Evolutionary conservation across 2,888 invertebrate species (phyloP).

Genomic region (Pristionchus entomophagus): DNA sequence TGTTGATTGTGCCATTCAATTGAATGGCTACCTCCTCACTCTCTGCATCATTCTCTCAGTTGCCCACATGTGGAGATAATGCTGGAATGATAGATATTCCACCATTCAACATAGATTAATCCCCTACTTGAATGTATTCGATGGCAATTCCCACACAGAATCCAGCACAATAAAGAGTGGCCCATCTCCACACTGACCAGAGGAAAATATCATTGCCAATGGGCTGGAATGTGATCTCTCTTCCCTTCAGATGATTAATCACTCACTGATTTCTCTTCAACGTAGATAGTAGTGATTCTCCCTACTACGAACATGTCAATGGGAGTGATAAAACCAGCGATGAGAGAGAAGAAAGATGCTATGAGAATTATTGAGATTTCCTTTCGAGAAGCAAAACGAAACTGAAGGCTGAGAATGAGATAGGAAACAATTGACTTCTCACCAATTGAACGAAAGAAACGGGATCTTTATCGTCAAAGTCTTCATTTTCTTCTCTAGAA

Average conservation of each 20-base stretch:
- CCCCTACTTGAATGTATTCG: background rate
- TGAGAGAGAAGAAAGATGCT: background rate
- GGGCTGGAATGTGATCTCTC: background rate
- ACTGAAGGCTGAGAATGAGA: background rate
- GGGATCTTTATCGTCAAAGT: background rate
- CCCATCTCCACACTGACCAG: conserved; percentile 8
- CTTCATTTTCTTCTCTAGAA: background rate
- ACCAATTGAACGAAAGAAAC: conserved; percentile 9
- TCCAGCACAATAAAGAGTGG: background rate
- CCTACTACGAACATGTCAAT: conserved; percentile 14
- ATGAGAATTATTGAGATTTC: background rate
- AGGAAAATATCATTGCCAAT: background rate
- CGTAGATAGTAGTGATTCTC: background rate
- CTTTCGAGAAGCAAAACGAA: background rate
- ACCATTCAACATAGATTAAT: too few species aligned
- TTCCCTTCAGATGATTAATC: background rate
- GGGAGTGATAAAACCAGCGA: conserved; percentile 14
- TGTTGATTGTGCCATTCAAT: background rate
- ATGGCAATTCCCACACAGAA: background rate
- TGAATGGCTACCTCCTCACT: too few species aligned
- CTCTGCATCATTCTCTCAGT: conserved; percentile 10
- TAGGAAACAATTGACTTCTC: too few species aligned
- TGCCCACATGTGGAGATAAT: conserved; percentile 31
- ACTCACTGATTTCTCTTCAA: background rate
- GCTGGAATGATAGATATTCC: background rate